These are phyloP conservation scores for Jaculus jaculus DNA, from an alignment of 2,113 vertebrate species.

Conservation along the genomic window DNA sequence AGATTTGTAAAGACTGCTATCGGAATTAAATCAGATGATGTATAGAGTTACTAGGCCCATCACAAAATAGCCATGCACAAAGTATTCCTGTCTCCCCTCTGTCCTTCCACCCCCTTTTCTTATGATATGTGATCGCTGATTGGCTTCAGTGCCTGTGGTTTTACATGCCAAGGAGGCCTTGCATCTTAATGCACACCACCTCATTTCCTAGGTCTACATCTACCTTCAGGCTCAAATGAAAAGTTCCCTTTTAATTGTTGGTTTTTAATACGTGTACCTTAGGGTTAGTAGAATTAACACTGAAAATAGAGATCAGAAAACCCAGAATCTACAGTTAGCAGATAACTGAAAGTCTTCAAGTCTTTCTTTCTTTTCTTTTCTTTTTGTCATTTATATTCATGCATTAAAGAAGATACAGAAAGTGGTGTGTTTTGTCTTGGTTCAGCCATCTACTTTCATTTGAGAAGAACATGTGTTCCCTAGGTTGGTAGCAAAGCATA, in stretches of 20 bases:
- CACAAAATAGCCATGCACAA: background rate
- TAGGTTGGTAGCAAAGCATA: background rate
- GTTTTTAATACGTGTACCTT: background rate
- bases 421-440: accelerated
- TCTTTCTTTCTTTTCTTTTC: background rate
- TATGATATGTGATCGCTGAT: background rate
- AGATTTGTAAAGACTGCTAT: background rate
- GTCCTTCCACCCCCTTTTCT: background rate
- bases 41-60: background rate
- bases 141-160: background rate
- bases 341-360: background rate
- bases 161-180: background rate
- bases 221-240: background rate
- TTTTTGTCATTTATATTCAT: background rate
- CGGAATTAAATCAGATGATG: background rate
- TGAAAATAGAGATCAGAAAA: background rate
- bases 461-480: accelerated
- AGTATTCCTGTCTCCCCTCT: background rate
- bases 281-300: background rate
- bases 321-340: background rate
- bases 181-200: background rate
- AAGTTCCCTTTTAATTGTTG: background rate
- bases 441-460: background rate
- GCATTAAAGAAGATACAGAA: accelerated
- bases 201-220: background rate